A percentile compares a stretch with the other conserved stretches of the same genome.
Evolutionary conservation across 2,797 vertebrate genomes (phyloP).

Genomic region (Picus viridis): DNA sequence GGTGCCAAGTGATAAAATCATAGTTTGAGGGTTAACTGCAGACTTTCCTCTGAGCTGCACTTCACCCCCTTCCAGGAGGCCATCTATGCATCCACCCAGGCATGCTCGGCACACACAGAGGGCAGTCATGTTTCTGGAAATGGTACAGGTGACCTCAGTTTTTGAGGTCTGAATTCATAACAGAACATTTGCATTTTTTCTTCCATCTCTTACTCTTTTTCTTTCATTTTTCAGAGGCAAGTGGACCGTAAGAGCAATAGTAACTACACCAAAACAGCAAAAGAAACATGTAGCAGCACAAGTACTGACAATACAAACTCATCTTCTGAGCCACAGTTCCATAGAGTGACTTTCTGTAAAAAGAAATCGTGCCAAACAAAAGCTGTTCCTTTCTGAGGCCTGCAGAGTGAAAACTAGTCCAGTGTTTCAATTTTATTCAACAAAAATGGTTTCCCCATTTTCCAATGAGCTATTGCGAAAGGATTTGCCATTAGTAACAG

Average conservation of each 20-base stretch:
- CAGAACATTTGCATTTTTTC: neutral
- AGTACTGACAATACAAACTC: neutral
- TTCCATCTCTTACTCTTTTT: neutral
- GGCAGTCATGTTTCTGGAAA: neutral
- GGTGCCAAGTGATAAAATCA: neutral
- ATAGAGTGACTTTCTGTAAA: neutral
- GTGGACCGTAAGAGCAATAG: neutral
- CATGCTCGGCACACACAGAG: neutral
- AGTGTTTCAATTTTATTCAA: neutral
- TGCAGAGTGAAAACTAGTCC: neutral
- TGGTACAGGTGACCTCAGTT: neutral
- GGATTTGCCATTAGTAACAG: slow-evolving; percentile 60
- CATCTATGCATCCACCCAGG: accelerated
- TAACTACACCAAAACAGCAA: neutral
- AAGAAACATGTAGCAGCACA: neutral
- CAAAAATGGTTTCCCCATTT: neutral
- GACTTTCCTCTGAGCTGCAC: neutral
- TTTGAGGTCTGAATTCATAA: neutral
- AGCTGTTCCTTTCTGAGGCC: neutral
- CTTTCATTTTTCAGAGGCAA: neutral
- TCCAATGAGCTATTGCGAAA: slow-evolving; percentile 33
- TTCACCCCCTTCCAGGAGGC: neutral
- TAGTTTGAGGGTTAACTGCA: neutral
- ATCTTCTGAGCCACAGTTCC: neutral
- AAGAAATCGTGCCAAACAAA: neutral